Evolutionary conservation across 2,888 invertebrate species (phyloP), one percentile per base, ranked within the genome.

Genomic region (Aleiodes alternator): DNA sequence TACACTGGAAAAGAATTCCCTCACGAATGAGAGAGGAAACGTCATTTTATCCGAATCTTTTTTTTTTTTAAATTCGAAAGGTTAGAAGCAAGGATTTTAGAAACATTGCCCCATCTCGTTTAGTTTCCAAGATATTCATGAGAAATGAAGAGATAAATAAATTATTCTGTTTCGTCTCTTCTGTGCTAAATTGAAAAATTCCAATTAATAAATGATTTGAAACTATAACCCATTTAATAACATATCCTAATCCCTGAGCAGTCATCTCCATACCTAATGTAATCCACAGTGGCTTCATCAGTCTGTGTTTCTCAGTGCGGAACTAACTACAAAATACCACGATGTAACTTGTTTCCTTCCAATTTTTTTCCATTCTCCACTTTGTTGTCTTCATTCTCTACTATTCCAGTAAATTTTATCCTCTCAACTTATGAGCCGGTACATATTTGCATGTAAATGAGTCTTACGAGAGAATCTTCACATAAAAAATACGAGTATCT

Each of bases 321-420:
- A 89, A 89, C 89, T 88, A 88, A 89, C 88, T 88, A 87, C 87
- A 84, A 86, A 85, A 85, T 51, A 68, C 84, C 73, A 48, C 84
- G 71, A 82, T 82, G 43, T 73, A 31, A 31, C 66, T 55, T 23
- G 38, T 55, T 55, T 34, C n/a, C 56, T 56, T 55, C 31, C 16
- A 59, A 48, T 31, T 69, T 57, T 59, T 69, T 69, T 69, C 23
- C 59, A 51, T 69, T 48, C 31, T 14, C 7, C 29, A 9, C 68
- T 14, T 11, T 68, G 50, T 50, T 48, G 4, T 12, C 34, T 59
- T 29, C 12, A 59, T n/a, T 59, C 59, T 12, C 9, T 6, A 12
- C 16, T 12, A 23, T 57, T 12, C 57, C 68, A 31, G 55, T 50
- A 48, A 55, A 56, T 71, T 75, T 66, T 75, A 70, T 34, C 43